Conservation (phyloP, 2,888 invertebrate genomes). For the Diarsia mendica region DNA sequence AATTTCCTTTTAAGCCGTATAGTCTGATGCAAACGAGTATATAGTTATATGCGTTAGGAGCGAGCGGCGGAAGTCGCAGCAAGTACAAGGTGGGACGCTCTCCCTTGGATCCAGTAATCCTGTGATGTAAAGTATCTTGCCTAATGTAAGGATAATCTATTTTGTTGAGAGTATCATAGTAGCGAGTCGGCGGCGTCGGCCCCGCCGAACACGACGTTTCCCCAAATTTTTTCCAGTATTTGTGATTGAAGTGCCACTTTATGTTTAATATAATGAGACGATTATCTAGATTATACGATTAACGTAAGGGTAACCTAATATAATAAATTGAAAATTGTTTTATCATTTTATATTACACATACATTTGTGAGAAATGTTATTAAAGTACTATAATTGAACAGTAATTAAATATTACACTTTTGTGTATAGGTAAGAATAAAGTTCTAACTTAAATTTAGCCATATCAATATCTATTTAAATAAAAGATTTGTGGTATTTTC, state of each 20-base stretch:
- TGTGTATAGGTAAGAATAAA: slow-evolving; percentile 90
- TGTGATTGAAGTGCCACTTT: slow-evolving; percentile 95
- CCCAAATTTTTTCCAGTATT: slow-evolving; percentile 93
- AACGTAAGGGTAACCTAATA: slow-evolving; percentile 91
- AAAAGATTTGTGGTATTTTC: slow-evolving; percentile 91
- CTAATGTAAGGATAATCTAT: slow-evolving; percentile 88
- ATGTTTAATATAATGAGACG: slow-evolving; percentile 92
- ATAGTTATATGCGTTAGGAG: slow-evolving; percentile 69
- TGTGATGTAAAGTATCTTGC: slow-evolving; percentile 89
- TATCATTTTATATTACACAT: slow-evolving; percentile 91
- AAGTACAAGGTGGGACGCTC: slow-evolving; percentile 64
- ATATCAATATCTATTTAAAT: slow-evolving; percentile 91
- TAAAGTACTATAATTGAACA: slow-evolving; percentile 89
- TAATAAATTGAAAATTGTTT: slow-evolving; percentile 91
- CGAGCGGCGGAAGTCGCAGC: slow-evolving; percentile 38
- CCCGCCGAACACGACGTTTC: slow-evolving; percentile 89
- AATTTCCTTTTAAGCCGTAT: slow-evolving; percentile 89
- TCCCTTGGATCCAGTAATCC: slow-evolving; percentile 79
- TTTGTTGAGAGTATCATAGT: slow-evolving; percentile 83
- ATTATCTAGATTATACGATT: slow-evolving; percentile 91
- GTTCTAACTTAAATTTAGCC: slow-evolving; percentile 91
- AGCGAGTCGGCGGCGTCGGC: slow-evolving; percentile 81
- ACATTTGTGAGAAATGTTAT: slow-evolving; percentile 90
- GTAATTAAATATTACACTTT: slow-evolving; percentile 90
- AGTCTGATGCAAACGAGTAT: slow-evolving; percentile 86